Evolutionary conservation across 2,888 invertebrate species (phyloP), one percentile per base, ranked within the genome.

Genomic region (Catocala nupta): DNA sequence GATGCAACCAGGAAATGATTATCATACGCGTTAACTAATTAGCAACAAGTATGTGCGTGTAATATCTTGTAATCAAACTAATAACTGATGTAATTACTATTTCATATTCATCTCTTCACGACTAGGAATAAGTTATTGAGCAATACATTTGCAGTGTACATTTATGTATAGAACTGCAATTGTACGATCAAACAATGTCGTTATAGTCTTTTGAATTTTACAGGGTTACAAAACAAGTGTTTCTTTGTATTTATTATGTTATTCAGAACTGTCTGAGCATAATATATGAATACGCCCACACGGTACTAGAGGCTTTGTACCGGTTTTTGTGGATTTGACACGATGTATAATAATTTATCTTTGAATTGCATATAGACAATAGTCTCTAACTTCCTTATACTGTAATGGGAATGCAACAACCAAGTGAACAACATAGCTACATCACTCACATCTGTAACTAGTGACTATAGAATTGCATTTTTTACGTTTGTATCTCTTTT

Each of bases 1-100:
- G 56, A 52, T 62, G 52, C 50, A 55, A 64, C 58, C 52, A 73
- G 77, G 77, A 75, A 75, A 60, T 61, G 13, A 65, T 62, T 59
- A 44, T 34, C 34, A 56, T 33, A 59, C 49, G 47, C 55, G 56
- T 65, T 64, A 55, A n/a, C 52, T 69, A 59, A 68, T 64, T 56
- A 67, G 55, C 50, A 64, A 58, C 42, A 64, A 55, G 59, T 49
- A 62, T 68, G 60, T 55, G 59, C 50, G 54, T 45, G 13, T 49
- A 58, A 61, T 64, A 59, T 63, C 8, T 36, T 45, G 43, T 61
- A 68, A 68, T 62, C 47, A 61, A 36, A 70, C 52, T 64, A 70
- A 71, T 68, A 59, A 52, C 49, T 65, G 61, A 54, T 44, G 53
- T 62, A 68, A 72, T 73, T 66, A 63, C 36, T 48, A 70, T 66